Evolutionary conservation across 2,888 invertebrate species (phyloP).

Genomic region (Caenorhabditis angaria): DNA sequence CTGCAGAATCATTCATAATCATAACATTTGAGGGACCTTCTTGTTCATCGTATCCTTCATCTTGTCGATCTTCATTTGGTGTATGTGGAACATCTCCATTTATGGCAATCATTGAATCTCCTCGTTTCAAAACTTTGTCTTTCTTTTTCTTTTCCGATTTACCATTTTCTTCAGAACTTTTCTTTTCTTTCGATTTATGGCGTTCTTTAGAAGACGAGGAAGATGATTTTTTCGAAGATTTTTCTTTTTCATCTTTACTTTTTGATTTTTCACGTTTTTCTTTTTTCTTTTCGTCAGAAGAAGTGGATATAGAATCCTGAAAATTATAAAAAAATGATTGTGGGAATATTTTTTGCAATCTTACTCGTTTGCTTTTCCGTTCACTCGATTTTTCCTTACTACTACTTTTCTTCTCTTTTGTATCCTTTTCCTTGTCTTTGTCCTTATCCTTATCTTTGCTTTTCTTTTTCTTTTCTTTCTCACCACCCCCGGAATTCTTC

Average conservation of each 20-base stretch:
- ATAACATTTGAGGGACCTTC: constrained; percentile 8
- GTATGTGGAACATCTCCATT: constrained; percentile 31
- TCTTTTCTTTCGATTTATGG: constrained; percentile 14
- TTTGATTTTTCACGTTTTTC: constrained; percentile 34
- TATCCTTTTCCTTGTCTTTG: constrained; percentile 26
- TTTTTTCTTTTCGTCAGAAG: constrained; percentile 12
- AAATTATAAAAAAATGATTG: neutral
- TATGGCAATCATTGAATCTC: constrained; percentile 39
- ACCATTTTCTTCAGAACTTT: constrained; percentile 9
- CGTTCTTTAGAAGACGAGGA: constrained; percentile 13
- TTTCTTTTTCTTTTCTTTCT: constrained; percentile 16
- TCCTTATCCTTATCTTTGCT: constrained; percentile 34
- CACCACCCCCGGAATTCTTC: neutral
- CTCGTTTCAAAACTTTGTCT: constrained; percentile 16
- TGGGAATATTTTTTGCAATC: neutral
- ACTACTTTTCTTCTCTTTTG: constrained; percentile 19
- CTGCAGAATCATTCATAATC: neutral
- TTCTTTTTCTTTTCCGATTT: constrained; percentile 17
- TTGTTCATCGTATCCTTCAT: constrained; percentile 27
- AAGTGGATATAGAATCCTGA: constrained; percentile 1
- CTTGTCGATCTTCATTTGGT: constrained; percentile 16
- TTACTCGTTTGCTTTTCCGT: constrained; percentile 11
- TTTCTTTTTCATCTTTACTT: constrained; percentile 6
- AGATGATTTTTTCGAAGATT: constrained; percentile 9
- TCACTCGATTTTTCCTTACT: constrained; percentile 10